A percentile compares a stretch with the other conserved stretches of the same genome.
Evolutionary conservation across 2,888 invertebrate species (phyloP).

Genomic region (Hipparchia semele): DNA sequence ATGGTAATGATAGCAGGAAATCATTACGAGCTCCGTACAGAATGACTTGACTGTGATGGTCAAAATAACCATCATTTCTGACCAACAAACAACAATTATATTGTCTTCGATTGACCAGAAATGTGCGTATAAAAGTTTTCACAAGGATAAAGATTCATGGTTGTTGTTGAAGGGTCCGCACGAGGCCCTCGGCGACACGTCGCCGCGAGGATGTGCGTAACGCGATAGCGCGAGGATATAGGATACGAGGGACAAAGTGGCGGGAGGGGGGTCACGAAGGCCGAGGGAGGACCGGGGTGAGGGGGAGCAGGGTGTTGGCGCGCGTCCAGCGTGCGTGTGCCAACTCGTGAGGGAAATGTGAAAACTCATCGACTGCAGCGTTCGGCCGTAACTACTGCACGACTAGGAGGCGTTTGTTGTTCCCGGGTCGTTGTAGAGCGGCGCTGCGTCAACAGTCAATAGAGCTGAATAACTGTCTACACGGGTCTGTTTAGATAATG

Average conservation of each 20-base stretch:
- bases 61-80: too few species aligned
- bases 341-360: not conserved
- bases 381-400: not conserved
- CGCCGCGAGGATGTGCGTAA: not conserved
- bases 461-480: too few species aligned
- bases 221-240: not conserved
- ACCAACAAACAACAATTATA: too few species aligned
- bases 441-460: too few species aligned
- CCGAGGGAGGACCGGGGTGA: not conserved
- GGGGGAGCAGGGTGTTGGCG: not conserved
- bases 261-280: not conserved
- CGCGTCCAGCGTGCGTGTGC: not conserved
- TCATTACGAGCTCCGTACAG: too few species aligned
- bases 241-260: not conserved
- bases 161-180: not conserved
- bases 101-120: too few species aligned
- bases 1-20: too few species aligned
- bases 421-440: not conserved
- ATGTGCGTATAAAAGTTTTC: too few species aligned
- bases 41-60: too few species aligned
- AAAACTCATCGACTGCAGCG: not conserved
- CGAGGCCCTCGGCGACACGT: not conserved
- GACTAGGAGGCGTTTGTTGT: not conserved
- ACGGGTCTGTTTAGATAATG: too few species aligned
- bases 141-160: not conserved